A percentile compares a stretch with the other conserved stretches of the same genome.
These are phyloP conservation scores for Drosophila demipolita DNA, from an alignment of 2,888 invertebrate species.

Conservation along the genomic window DNA sequence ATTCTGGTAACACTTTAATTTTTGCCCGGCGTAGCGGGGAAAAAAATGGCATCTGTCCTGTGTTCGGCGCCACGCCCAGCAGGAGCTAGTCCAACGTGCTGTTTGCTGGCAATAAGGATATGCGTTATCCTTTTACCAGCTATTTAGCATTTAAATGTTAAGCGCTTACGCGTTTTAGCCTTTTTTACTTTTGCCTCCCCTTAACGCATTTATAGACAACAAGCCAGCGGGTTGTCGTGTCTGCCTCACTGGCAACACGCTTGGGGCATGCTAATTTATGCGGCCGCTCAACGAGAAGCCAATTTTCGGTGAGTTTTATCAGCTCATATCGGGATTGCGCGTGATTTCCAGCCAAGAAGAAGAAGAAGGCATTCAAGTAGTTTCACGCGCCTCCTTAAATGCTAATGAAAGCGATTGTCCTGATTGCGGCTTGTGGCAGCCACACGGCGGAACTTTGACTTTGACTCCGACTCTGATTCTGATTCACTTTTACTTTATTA, in stretches of 20 bases:
- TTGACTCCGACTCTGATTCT: conserved; percentile 1
- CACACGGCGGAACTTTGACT: conserved; percentile 5
- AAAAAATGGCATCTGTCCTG: conserved; percentile 33
- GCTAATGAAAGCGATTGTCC: conserved; percentile 49
- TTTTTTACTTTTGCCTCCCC: conserved; percentile 8
- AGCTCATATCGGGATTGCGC: conserved; percentile 51
- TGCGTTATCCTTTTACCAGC: conserved; percentile 80
- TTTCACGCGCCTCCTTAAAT: conserved; percentile 46
- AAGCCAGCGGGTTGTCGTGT: conserved; percentile 39
- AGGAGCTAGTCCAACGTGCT: conserved; percentile 50
- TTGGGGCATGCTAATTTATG: conserved; percentile 43
- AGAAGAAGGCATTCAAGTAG: conserved; percentile 29
- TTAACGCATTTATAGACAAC: conserved; percentile 11
- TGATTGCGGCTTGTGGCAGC: conserved; percentile 20
- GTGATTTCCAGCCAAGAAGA: conserved; percentile 25
- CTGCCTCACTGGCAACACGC: conserved; percentile 5
- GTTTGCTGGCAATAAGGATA: conserved; percentile 71
- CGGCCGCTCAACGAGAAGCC: conserved; percentile 61
- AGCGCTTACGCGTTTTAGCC: conserved; percentile 60
- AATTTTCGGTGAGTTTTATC: conserved; percentile 62
- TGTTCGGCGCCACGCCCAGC: conserved; percentile 44
- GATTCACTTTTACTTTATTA: conserved; percentile 31
- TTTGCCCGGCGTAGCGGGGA: conserved; percentile 36
- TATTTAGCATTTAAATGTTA: conserved; percentile 80
- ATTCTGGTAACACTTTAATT: conserved; percentile 80